Percentiles rank a stretch among this genome's conserved stretches.
These are phyloP conservation scores for Pegoplata infirma DNA, from an alignment of 2,888 invertebrate species.

Conservation along the genomic window DNA sequence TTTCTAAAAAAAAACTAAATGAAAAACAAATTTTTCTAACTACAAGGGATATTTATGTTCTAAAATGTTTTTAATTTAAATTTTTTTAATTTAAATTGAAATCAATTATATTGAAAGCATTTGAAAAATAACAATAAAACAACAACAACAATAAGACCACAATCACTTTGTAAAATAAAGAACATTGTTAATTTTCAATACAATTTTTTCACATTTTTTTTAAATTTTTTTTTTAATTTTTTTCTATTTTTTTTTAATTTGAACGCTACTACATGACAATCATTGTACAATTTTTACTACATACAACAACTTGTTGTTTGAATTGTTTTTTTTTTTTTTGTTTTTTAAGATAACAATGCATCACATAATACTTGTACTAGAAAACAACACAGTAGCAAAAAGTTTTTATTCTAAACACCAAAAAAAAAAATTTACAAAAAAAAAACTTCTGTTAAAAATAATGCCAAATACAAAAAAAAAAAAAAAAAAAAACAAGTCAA, in stretches of 20 bases:
- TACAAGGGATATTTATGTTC: background rate
- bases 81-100: constrained; percentile 42
- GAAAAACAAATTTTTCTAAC: constrained; percentile 34
- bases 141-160: constrained; percentile 37
- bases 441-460: constrained; percentile 16
- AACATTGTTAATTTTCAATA: too few species aligned
- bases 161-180: constrained; percentile 28
- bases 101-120: constrained; percentile 57
- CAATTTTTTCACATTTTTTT: too few species aligned
- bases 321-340: too few species aligned
- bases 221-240: too few species aligned
- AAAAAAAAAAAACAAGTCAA: too few species aligned
- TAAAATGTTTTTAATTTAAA: constrained; percentile 8
- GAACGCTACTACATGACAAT: constrained; percentile 60
- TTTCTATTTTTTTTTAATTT: too few species aligned
- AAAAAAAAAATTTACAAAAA: background rate
- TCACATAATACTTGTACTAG: too few species aligned
- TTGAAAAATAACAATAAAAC: constrained; percentile 3
- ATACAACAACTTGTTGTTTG: constrained; percentile 30
- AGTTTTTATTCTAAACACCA: background rate
- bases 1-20: too few species aligned
- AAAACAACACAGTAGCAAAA: constrained; percentile 31
- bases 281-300: constrained; percentile 40
- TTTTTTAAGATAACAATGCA: constrained; percentile 47
- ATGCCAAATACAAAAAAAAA: too few species aligned